Evolutionary conservation across 2,797 vertebrate genomes (phyloP).

Genomic region (Propithecus perrieri): DNA sequence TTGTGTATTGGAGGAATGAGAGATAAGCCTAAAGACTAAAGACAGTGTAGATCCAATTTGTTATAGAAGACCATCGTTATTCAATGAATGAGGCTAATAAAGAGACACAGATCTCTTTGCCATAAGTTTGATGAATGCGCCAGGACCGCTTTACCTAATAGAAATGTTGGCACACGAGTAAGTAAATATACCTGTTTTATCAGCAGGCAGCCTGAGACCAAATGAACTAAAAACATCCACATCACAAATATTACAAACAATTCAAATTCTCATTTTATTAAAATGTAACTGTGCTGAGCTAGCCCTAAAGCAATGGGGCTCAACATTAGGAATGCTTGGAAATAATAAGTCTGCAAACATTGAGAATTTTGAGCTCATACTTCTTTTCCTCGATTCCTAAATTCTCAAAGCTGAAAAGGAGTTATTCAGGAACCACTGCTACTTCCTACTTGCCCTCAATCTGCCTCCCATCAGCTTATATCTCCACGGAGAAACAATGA

Average conservation of each 20-base stretch:
- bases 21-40: neutral
- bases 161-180: neutral
- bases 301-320: neutral
- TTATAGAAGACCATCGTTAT: neutral
- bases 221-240: neutral
- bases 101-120: neutral
- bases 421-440: conserved; percentile 69
- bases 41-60: neutral
- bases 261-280: conserved; percentile 36
- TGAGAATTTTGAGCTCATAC: neutral
- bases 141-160: neutral
- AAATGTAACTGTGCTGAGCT: neutral
- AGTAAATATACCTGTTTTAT: conserved; percentile 15
- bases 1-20: neutral
- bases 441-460: conserved; percentile 67
- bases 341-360: neutral
- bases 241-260: conserved; percentile 14
- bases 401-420: conserved; percentile 23
- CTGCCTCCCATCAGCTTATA: conserved; percentile 67
- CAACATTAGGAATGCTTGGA: neutral
- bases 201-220: neutral
- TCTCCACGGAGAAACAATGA: conserved; percentile 67
- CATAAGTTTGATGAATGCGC: neutral
- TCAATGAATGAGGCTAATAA: neutral
- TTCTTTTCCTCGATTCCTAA: neutral